These are phyloP conservation scores for Phlogophora meticulosa DNA, from an alignment of 2,888 invertebrate species.

Conservation along the genomic window DNA sequence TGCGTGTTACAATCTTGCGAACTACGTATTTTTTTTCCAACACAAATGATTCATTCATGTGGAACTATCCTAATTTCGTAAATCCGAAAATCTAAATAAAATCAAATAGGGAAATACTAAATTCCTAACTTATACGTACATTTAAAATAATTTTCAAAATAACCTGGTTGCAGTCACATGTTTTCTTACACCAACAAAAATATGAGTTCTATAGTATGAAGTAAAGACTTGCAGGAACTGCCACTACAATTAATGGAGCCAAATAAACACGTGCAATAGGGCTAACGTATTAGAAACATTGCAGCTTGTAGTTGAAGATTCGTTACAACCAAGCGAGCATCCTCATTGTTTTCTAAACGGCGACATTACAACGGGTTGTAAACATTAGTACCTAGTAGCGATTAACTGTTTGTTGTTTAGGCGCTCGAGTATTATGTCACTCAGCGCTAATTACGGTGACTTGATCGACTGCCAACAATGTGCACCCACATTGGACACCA, in stretches of 20 bases:
- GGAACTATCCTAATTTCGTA: no score
- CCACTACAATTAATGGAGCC: not conserved
- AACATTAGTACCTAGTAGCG: conserved; percentile 57
- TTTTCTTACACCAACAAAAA: no score
- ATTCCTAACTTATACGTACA: no score
- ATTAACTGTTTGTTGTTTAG: conserved; percentile 66
- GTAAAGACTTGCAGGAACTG: no score
- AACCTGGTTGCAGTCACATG: no score
- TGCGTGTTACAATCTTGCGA: conserved; percentile 3
- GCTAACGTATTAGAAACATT: not conserved
- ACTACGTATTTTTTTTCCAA: not conserved
- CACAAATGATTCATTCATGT: not conserved
- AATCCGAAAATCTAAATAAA: no score
- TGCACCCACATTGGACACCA: conserved; percentile 62
- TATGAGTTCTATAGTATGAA: not conserved
- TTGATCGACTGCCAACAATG: conserved; percentile 80
- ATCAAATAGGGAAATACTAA: no score
- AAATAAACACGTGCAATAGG: not conserved
- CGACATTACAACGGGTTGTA: conserved; percentile 54
- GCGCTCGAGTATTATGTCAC: conserved; percentile 65
- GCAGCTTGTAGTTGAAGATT: not conserved
- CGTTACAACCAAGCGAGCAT: not conserved
- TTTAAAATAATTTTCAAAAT: no score
- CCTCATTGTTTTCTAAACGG: conserved; percentile 29
- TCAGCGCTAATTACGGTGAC: conserved; percentile 71